Evolutionary conservation across 1,140 invertebrate species (phyloP).

Genomic region (Drosophila ogumai): DNA sequence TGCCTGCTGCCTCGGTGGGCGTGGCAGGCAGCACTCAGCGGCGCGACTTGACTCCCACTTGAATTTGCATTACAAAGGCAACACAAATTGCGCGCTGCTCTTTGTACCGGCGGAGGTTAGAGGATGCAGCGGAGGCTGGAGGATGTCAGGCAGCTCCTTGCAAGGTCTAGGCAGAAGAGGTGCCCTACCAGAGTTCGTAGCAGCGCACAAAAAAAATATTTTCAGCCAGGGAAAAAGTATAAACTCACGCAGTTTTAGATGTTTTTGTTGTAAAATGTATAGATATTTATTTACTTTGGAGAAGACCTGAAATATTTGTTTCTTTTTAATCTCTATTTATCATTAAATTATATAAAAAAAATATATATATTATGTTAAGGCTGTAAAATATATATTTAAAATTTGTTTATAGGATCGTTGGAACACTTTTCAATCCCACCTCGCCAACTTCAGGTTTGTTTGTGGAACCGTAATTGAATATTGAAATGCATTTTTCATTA

Average conservation of each 20-base stretch:
- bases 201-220: neutral
- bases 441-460: conserved; percentile 52
- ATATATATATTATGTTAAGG: no score
- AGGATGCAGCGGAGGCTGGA: neutral
- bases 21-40: conserved; percentile 68
- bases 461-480: conserved; percentile 76
- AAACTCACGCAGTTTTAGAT: no score
- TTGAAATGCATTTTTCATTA: conserved; percentile 84
- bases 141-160: conserved; percentile 41
- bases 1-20: conserved; percentile 59
- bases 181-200: conserved; percentile 10
- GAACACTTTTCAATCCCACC: conserved; percentile 10
- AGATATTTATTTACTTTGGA: no score
- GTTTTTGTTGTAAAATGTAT: no score
- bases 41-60: conserved; percentile 78
- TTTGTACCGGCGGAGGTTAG: conserved; percentile 57
- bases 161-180: conserved; percentile 53
- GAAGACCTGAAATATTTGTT: no score
- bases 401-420: neutral
- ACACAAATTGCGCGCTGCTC: conserved; percentile 79
- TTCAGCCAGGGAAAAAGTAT: no score
- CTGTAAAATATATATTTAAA: neutral
- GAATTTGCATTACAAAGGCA: conserved; percentile 82
- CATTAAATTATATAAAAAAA: no score
- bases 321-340: no score